Evolutionary conservation across 2,113 vertebrate species (phyloP), one percentile per base, ranked within the genome.

Genomic region (Psammodynastes pulverulentus): DNA sequence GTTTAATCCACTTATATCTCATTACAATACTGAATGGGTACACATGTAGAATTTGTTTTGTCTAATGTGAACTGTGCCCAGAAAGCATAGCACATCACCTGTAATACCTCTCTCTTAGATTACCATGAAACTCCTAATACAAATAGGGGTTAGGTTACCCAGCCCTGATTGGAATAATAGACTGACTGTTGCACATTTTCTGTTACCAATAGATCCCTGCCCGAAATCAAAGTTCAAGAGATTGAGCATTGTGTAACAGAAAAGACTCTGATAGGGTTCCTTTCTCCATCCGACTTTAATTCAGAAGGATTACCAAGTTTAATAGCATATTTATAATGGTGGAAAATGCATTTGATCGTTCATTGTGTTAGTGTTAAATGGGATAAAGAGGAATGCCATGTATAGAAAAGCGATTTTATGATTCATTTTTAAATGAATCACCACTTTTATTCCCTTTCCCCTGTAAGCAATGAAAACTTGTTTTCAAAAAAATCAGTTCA

Each of bases 391-490:
- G 79, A 72, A 88, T 13, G 1, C 43, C 15, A 39, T 93, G 45
- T 93, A 85, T 93, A 86, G 62, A 90, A 94, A 86, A 93, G 19
- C 26, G 17, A n/a, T 17, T 24, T 91, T 91, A 12, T 88, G 84
- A 21, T 87, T 58, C 88, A 43, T 0, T 92, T 94, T 89, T 0
- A 0, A 15, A 2, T 88, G 23, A 62, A n/a, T 9, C 90, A 39
- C 39, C 43, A 19, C 48, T 5, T 29, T 51, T 46, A 79, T 12
- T 6, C 1, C 17, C 0, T 39, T 39, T 56, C 56, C 1, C 58
- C 34, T 2, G 56, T 13, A 9, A 93, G 88, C 92, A 91, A 34
- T n/a, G 4, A 19, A 84, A 51, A 12, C 13, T 45, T 15, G 9
- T 1, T n/a, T 93, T 92, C 43, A 88, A 49, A 94, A 49, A 9